Base-by-base conservation (phyloP, 2,888 invertebrate genomes). In the Acholoe squamosa region DNA sequence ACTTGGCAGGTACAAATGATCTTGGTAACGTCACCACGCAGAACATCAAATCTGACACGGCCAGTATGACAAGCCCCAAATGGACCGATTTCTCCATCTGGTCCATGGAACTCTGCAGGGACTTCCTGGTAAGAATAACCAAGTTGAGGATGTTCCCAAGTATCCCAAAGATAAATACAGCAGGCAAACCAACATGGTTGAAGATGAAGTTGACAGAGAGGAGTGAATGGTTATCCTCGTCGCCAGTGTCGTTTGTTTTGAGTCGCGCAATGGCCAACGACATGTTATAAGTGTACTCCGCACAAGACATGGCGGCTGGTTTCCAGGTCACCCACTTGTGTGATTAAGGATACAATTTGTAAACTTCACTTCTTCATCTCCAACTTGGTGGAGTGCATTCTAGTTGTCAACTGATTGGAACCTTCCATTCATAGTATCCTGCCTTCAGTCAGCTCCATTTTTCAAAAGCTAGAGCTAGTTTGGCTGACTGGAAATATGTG, bases 51-150 rank as follows among this genome's bases (percentile, higher is more conserved):
- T 98, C 97, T 22, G 98, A 97, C 1, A 97, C 97, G n/a, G 98
- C 98, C 94, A 98, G 97, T 89, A 97, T 97, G 97, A 96, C 95
- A 31, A 96, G 93, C 97, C 96, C 98, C 95, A 97, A 97, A 95
- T 98, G 98, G 71, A 98, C 98, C 0, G 97, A 97, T 76, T 97
- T 97, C 93, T 97, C 97, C 97, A 98, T 97, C 93, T 97, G 97
- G 92, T 97, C 97, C 93, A 95, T 94, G 10, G 95, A 94, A 71
- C 93, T 93, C 88, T 93, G 93, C 28, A 95, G 92, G 92, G 94
- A 94, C 34, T 95, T 92, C 91, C 97, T 96, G 71, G 97, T 97
- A 91, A 98, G 96, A 31, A 98, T 98, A 93, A 98, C 96, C 92
- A 98, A 96, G 96, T 98, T 98, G 92, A 98, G 96, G 71, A 97